Base-by-base conservation (phyloP, 1,140 invertebrate genomes). In the Belonocnema kinseyi region DNA sequence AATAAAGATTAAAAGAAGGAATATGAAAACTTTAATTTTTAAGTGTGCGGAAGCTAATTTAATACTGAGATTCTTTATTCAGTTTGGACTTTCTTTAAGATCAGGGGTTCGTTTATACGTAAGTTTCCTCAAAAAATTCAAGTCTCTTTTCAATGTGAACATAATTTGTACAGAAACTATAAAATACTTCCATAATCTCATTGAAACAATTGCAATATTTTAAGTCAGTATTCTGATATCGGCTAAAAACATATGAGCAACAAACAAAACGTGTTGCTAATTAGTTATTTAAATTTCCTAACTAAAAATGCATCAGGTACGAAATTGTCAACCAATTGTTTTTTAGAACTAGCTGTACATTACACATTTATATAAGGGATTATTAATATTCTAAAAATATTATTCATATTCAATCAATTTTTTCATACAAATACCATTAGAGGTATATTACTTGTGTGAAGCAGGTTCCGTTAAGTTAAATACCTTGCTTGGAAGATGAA, bases 401-500 rank as follows among this genome's bases (percentile, higher is more conserved):
- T 17, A 54, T 19, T n/a, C 17, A 17, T 17, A 54, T 17, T 54
- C 2, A 54, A 54, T 21, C 13, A 21, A 21, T 58, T 33, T 58
- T 12, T 3, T 13, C 1, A 11, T 58, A 21, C 56, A 58, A 5
- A 58, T 12, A 10, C 13, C 19, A 58, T 3, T 13, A 12, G 17
- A 21, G 7, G 10, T 21, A 11, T 58, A 19, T 21, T 33, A 58
- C 13, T 12, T 58, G 10, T 33, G 21, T 33, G 21, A 26, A 16
- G 21, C 21, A 19, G 21, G 21, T 56, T 19, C 21, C 17, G 12
- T 56, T 66, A 40, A 66, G n/a, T 66, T 16, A 66, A 66, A 66
- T 46, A 14, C 40, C 21, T 40, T 66, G 16, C 40, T 66, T 46
- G 61, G 61, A 66, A 66, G 61, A 66, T 66, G 61, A 66, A n/a